A percentile compares a stretch with the other conserved stretches of the same genome.
These are phyloP conservation scores for Sebastes iracundus DNA, from an alignment of 2,797 vertebrate genomes.

Conservation along the genomic window DNA sequence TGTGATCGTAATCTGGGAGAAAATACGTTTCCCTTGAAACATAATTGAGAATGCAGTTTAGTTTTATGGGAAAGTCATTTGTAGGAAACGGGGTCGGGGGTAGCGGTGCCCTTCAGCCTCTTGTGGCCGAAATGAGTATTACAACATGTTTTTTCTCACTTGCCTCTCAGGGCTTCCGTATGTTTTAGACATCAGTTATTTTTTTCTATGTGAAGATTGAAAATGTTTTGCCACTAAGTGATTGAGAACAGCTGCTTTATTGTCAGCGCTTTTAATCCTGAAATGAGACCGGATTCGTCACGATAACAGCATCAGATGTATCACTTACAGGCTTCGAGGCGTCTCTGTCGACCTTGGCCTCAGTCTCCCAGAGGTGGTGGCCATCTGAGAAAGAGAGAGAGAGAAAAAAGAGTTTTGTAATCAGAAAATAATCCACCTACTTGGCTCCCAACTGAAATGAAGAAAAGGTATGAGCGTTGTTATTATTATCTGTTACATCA, in stretches of 20 bases:
- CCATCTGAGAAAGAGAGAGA: constrained; percentile 86
- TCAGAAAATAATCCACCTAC: constrained; percentile 29
- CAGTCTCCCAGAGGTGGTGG: constrained; percentile 98
- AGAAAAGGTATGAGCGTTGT: constrained; percentile 41
- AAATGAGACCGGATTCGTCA: constrained; percentile 1
- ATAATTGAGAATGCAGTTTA: too few species aligned
- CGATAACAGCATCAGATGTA: not conserved
- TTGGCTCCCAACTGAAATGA: constrained; percentile 29
- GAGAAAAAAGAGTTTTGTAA: not conserved
- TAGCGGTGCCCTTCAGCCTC: not conserved
- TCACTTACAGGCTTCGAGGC: constrained; percentile 93
- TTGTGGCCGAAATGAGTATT: not conserved
- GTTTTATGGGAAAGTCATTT: too few species aligned
- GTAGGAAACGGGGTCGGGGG: rapidly evolving
- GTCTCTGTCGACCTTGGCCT: constrained; percentile 94
- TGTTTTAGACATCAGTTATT: not conserved
- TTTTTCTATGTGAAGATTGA: not conserved
- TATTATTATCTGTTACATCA: constrained; percentile 63
- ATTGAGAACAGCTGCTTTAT: constrained; percentile 35
- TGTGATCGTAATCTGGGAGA: too few species aligned
- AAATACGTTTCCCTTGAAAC: too few species aligned
- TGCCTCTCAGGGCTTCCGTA: not conserved
- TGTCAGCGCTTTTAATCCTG: constrained; percentile 1
- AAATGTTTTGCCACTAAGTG: not conserved
- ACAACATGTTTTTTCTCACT: not conserved